Percentiles rank a stretch among this genome's conserved stretches.
phyloP scores from a whole-genome alignment of 2,113 vertebrate genomes.

The Alaudala cheleensis region DNA sequence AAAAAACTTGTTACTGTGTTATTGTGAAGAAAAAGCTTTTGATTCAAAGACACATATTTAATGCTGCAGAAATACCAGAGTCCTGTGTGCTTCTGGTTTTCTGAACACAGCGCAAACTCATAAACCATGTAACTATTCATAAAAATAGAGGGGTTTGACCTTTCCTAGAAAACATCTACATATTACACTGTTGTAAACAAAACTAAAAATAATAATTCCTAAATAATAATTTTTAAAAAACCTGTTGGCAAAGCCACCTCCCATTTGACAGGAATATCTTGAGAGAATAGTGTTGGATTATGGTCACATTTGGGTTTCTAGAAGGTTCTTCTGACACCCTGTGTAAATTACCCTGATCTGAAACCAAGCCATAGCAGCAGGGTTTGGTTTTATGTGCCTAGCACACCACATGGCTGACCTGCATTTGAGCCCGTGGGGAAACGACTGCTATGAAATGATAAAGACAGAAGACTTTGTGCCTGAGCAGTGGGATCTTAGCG shows the following conservation, averaged over 20 bases:
- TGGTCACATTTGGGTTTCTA: background rate
- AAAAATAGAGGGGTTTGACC: slow-evolving; percentile 23
- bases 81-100: background rate
- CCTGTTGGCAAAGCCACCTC: slow-evolving; percentile 34
- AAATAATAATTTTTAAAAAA: background rate
- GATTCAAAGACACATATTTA: background rate
- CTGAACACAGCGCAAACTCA: background rate
- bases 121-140: background rate
- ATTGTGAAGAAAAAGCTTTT: background rate
- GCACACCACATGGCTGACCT: background rate
- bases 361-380: slow-evolving; percentile 40
- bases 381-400: slow-evolving; percentile 29
- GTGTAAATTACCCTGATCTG: slow-evolving; percentile 46
- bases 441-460: background rate
- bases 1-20: background rate
- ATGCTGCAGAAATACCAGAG: background rate
- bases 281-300: slow-evolving; percentile 11
- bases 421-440: background rate
- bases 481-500: background rate
- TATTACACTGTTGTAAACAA: background rate
- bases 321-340: slow-evolving; percentile 30
- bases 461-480: background rate
- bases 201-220: background rate
- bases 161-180: background rate
- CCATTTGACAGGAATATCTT: background rate